Base-by-base conservation (phyloP, 2,888 invertebrate species). In the Machimus rusticus region DNA sequence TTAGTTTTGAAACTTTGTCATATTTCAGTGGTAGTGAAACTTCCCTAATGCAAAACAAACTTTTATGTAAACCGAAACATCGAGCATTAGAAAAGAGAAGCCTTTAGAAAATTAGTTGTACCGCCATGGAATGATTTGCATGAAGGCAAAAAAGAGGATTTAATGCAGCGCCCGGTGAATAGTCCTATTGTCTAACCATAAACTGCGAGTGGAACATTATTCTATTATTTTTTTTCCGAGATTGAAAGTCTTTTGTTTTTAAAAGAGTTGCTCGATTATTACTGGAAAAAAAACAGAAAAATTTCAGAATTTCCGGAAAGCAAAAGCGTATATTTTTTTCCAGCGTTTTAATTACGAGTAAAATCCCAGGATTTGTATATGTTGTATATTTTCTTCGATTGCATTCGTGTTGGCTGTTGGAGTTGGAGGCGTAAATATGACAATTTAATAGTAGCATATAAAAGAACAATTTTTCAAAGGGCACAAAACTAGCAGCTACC, bases 1-100 rank as follows among this genome's bases (percentile, higher is more conserved):
- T 79, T 87, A 84, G 76, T 87, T 81, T 77, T 31, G 23, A 76
- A 87, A 87, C 74, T 76, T 82, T 77, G 19, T 57, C 74, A 31
- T 55, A 86, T 43, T 78, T 6, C 19, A 46, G 37, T 39, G 37
- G 19, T 12, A 39, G 43, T 8, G 23, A 19, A 78, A 78, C 28
- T 43, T 78, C 28, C 8, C 19, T 43, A 19, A 78, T 37, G 78
- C 66, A 66, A 66, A 66, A 77, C 19, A 77, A 78, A 78, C 78
- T 78, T 78, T 43, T 46, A 19, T 78, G 8, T 12, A 19, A 43
- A 77, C n/a, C 77, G 37, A 51, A 51, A 23, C 28, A 66, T 66
- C 28, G 19, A 12, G 19, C 1, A 78, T 9, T 43, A 39, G 37
- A 19, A 46, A 43, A 37, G 4, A 37, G 43, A 23, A 78, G 39